Evolutionary conservation across 2,888 invertebrate genomes (phyloP), one percentile per base, ranked within the genome.

Genomic region (Mesoligia furuncula): DNA sequence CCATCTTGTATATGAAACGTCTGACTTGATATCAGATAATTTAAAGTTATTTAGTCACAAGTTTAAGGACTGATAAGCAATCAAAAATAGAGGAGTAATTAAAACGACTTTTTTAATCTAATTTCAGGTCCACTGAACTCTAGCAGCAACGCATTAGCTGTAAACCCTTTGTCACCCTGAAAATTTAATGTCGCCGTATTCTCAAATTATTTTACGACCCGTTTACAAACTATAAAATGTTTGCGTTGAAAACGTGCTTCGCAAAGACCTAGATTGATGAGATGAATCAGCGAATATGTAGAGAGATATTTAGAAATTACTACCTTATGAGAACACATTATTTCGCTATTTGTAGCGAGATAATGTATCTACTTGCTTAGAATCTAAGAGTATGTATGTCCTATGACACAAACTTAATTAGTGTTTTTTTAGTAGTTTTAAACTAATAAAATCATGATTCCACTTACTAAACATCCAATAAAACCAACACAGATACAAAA

Each of bases 261-360:
- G 39, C 69, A 61, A 65, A 74, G 42, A 72, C 48, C n/a, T 66
- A 48, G 48, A 64, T 57, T n/a, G 62, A 31, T 57, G 51, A 59
- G 75, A 85, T 86, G 73, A 77, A 75, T 84, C 79, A 86, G 69
- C 79, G 20, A 84, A 73, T 72, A 4, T 62, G 61, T 69, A 31
- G 15, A 20, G 13, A 7, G 68, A 36, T n/a, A 51, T 36, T 36
- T 61, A 42, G 15, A 65, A 17, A 57, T 39, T 42, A 51, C 15
- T 57, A 17, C 54, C 2, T 17, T 42, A 17, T 9, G n/a, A 61
- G 15, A 36, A 69, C 1, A 27, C n/a, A 54, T 27, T 36, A 13
- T 11, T 36, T 66, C n/a, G 17, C 20, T n/a, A n/a, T n/a, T n/a
- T n/a, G 36, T 36, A 36, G 36, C 36, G 36, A 36, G 4, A 36